Evolutionary conservation across 2,888 invertebrate species (phyloP), one percentile per base, ranked within the genome.

Genomic region (Eupithecia centaureata): DNA sequence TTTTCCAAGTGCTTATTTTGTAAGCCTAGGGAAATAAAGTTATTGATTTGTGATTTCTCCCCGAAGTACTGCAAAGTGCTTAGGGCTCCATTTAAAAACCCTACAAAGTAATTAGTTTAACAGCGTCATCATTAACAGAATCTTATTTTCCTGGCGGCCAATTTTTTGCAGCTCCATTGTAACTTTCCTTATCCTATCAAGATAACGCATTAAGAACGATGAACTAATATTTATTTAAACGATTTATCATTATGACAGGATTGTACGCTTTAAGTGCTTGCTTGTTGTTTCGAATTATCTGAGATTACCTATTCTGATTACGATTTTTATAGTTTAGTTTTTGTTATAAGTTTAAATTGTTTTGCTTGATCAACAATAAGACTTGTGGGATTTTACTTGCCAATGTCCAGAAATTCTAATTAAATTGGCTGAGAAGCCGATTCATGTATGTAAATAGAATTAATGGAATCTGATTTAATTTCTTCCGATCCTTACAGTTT

Each of bases 161-260:
- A n/a, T 56, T 30, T 33, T 13, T 58, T n/a, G 38, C 27, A 63
- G 25, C 13, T 63, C 54, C 30, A 60, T 68, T 13, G 66, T 58
- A 68, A 65, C 58, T 66, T 70, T 72, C 70, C 67, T 67, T 61
- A 59, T 58, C 27, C 25, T 64, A 52, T 65, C 61, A 65, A 63
- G 67, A 71, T 67, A 15, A 64, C 56, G 30, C 61, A 59, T 62
- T 68, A 65, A 28, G 35, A 38, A 56, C 32, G 18, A 15, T n/a
- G 27, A 57, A 52, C 42, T 8, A 38, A 38, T 38, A 42, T 42
- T 42, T 42, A 18, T 42, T 42, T 18, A 42, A 10, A 7, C 42
- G 18, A 67, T 67, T 13, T 28, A 61, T 61, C 32, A 38, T 32
- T 51, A 61, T 61, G 61, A 51, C 61, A 51, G 38, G 47, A 61